phyloP scores from a whole-genome alignment of 1,140 invertebrate species.

The Dreissena rostriformis region DNA sequence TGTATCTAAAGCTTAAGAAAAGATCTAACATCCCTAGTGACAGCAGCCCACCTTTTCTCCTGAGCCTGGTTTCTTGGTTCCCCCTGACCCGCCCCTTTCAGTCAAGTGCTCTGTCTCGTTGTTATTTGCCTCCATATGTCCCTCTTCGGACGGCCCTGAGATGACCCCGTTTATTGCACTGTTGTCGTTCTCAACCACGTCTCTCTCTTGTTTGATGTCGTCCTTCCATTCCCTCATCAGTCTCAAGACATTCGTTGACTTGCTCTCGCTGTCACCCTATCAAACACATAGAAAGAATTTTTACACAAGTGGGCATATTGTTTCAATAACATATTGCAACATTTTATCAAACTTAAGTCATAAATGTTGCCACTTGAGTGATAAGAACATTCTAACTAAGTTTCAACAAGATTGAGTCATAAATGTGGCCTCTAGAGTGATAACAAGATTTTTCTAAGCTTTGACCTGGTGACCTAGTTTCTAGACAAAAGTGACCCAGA shows the following conservation, averaged over 20 bases:
- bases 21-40: background rate
- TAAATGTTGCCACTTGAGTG: too few relatives aligned
- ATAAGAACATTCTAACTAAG: too few relatives aligned
- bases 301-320: too few relatives aligned
- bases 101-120: constrained; percentile 2
- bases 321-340: too few relatives aligned
- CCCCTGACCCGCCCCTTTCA: constrained; percentile 60
- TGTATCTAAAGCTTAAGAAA: background rate
- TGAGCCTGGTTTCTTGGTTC: constrained; percentile 63
- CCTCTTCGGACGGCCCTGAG: background rate
- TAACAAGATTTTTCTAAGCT: too few relatives aligned
- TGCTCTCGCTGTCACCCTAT: constrained; percentile 37
- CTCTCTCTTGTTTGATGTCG: constrained; percentile 57
- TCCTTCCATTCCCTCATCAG: constrained; percentile 77
- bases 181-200: constrained; percentile 49
- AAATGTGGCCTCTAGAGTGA: too few relatives aligned
- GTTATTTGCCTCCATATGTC: constrained; percentile 30
- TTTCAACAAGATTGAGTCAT: too few relatives aligned
- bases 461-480: too few relatives aligned
- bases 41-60: constrained; percentile 49
- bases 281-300: too few relatives aligned
- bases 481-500: too few relatives aligned
- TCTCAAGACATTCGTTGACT: constrained; percentile 74
- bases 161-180: constrained; percentile 65
- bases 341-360: too few relatives aligned